A percentile compares a stretch with the other conserved stretches of the same genome.
Conservation (phyloP, 64 coral and sea anemone genomes). For the Actinia tenebrosa region DNA sequence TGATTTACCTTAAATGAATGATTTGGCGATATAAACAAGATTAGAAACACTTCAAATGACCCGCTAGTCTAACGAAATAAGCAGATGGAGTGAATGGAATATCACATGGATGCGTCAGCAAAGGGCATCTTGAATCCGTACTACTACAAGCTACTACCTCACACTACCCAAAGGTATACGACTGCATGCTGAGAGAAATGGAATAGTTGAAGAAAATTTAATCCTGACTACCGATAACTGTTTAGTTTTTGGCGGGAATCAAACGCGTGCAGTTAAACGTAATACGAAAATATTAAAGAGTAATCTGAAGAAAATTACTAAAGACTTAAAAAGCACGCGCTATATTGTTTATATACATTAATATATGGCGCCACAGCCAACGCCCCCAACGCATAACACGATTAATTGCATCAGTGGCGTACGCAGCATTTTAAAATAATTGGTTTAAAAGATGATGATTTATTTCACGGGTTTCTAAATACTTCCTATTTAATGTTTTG, state of each 20-base stretch:
- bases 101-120: not conserved
- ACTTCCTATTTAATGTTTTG: not conserved
- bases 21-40: constrained; percentile 7
- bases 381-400: constrained; percentile 1
- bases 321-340: not conserved
- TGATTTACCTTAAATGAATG: constrained; percentile 13
- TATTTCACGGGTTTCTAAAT: not conserved
- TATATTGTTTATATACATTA: not conserved
- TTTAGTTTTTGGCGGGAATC: not conserved
- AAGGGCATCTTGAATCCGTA: not conserved
- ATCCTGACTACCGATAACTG: not conserved
- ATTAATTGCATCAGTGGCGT: not conserved
- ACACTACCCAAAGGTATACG: not conserved
- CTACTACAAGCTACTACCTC: not conserved
- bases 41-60: not conserved
- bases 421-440: not conserved
- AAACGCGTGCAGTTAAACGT: not conserved
- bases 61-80: not conserved
- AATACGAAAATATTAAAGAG: not conserved
- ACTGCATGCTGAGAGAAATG: not conserved
- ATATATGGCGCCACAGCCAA: not conserved
- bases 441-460: not conserved
- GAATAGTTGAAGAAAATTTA: not conserved
- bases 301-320: not conserved
- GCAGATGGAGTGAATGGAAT: not conserved